Percentiles rank a stretch among this genome's conserved stretches.
phyloP scores from a whole-genome alignment of 2,888 invertebrate species.

The Calliopum simillimum region DNA sequence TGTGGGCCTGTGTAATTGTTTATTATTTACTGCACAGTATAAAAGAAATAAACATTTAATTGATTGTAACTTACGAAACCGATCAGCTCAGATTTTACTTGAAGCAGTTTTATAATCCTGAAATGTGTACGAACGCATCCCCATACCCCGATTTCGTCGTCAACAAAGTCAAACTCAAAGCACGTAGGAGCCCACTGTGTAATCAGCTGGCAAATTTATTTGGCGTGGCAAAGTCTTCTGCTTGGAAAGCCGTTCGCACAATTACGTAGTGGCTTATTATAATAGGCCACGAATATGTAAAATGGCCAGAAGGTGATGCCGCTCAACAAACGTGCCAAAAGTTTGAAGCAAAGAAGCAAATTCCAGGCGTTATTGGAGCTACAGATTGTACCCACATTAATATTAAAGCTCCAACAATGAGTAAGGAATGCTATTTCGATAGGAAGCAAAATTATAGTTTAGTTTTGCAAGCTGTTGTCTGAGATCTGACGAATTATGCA shows the following conservation, averaged over 20 bases:
- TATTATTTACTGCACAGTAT: too few relatives aligned
- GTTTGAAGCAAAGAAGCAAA: constrained; percentile 30
- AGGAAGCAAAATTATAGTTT: constrained; percentile 45
- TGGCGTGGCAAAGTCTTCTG: constrained; percentile 1
- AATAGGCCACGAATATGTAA: not conserved
- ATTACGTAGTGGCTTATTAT: constrained; percentile 16
- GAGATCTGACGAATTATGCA: not conserved
- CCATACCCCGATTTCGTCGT: too few relatives aligned
- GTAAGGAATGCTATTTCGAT: constrained; percentile 45
- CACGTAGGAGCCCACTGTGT: too few relatives aligned
- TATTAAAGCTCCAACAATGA: constrained; percentile 43
- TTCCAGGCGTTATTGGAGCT: constrained; percentile 45
- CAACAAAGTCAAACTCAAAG: too few relatives aligned
- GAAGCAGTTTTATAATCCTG: too few relatives aligned
- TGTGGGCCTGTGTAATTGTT: too few relatives aligned
- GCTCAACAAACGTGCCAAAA: constrained; percentile 4
- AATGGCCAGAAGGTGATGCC: constrained; percentile 2
- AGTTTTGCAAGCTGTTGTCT: constrained; percentile 50
- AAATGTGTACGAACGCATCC: too few relatives aligned
- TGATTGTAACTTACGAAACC: too few relatives aligned
- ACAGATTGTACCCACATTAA: constrained; percentile 48
- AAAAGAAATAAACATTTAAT: too few relatives aligned
- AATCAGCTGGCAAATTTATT: constrained; percentile 18
- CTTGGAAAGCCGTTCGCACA: not conserved
- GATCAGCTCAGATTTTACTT: too few relatives aligned